These are phyloP conservation scores for Cataglyphis albicans DNA, from an alignment of 2,888 invertebrate genomes.

Conservation along the genomic window DNA sequence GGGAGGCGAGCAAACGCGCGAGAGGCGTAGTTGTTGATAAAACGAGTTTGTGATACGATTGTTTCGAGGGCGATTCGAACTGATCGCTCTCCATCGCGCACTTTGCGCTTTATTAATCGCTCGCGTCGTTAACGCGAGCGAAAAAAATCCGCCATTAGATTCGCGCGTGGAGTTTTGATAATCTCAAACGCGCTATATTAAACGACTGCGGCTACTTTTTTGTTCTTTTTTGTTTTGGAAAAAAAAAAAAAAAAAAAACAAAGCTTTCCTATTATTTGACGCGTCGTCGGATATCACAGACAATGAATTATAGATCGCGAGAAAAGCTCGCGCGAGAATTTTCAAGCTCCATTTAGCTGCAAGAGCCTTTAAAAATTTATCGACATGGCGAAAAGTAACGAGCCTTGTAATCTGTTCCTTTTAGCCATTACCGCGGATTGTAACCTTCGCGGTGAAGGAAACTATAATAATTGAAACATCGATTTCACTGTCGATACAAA, in stretches of 20 bases:
- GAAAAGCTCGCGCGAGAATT: slow-evolving; percentile 31
- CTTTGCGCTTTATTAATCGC: slow-evolving; percentile 44
- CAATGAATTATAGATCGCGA: slow-evolving; percentile 21
- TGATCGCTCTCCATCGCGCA: slow-evolving; percentile 35
- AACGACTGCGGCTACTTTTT: background rate
- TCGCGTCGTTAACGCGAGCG: slow-evolving; percentile 31
- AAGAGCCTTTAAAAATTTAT: slow-evolving; percentile 44
- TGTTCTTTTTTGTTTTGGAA: background rate
- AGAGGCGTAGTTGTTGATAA: slow-evolving; percentile 35
- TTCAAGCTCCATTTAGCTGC: slow-evolving; percentile 33
- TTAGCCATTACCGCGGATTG: slow-evolving; percentile 27
- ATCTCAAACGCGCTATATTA: slow-evolving; percentile 42
- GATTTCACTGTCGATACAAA: background rate
- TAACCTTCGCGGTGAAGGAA: slow-evolving; percentile 26
- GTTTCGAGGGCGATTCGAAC: slow-evolving; percentile 45
- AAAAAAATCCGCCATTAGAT: slow-evolving; percentile 43
- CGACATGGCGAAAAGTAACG: slow-evolving; percentile 42
- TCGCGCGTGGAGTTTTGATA: slow-evolving; percentile 1
- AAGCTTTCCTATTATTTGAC: slow-evolving; percentile 32
- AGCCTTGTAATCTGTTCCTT: slow-evolving; percentile 41
- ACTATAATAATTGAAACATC: slow-evolving; percentile 41
- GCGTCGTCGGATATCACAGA: slow-evolving; percentile 14
- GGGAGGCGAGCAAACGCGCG: slow-evolving; percentile 8
- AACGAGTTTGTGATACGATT: slow-evolving; percentile 54
- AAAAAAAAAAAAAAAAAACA: background rate